A percentile compares a stretch with the other conserved stretches of the same genome.
Evolutionary conservation across 2,113 vertebrate genomes (phyloP).

Genomic region (Phalacrocorax brasilianus): DNA sequence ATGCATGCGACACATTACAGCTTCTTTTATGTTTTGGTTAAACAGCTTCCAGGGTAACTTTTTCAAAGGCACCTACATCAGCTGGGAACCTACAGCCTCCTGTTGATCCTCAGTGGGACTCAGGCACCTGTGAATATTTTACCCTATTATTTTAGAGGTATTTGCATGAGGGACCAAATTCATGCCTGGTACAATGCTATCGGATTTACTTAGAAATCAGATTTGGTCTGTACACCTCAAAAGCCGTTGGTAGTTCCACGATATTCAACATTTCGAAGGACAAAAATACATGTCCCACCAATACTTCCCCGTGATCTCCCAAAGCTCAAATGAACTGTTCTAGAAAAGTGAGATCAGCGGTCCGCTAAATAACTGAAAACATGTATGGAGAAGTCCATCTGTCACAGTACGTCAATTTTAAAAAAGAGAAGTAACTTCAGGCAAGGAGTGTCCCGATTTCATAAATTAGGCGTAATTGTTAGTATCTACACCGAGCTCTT

Average conservation of each 20-base stretch:
- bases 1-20: background rate
- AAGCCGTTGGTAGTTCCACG: background rate
- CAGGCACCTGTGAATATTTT: background rate
- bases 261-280: background rate
- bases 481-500: constrained; percentile 27
- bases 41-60: constrained; percentile 13
- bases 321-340: background rate
- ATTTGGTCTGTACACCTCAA: background rate
- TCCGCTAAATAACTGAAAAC: background rate
- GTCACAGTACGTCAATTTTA: background rate
- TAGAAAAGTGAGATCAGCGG: background rate
- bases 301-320: background rate
- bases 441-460: background rate
- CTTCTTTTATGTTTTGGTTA: constrained; percentile 15
- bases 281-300: background rate
- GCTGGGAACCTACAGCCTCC: background rate
- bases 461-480: constrained; percentile 20
- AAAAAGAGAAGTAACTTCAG: background rate
- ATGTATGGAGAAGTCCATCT: background rate
- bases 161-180: background rate
- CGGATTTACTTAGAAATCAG: background rate
- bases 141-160: background rate
- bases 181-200: background rate
- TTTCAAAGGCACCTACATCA: constrained; percentile 13
- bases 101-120: background rate